Evolutionary conservation across 2,797 vertebrate genomes (phyloP).

Genomic region (Pteropus rufus): DNA sequence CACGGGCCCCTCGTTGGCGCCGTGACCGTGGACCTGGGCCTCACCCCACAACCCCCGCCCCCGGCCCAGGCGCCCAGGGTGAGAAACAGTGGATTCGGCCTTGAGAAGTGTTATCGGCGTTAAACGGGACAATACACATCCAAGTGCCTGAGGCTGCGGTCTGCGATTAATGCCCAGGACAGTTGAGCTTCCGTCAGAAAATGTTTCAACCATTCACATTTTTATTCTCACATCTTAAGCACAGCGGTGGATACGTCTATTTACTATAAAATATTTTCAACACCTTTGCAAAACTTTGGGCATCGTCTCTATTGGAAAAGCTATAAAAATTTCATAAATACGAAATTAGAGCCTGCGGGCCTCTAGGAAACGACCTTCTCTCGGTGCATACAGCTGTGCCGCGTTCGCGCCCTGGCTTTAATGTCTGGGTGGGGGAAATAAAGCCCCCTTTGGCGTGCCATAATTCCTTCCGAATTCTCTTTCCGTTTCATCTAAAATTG

Average conservation of each 20-base stretch:
- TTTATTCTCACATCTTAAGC: neutral
- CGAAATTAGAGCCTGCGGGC: neutral
- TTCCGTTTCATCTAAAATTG: neutral
- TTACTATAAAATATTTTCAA: neutral
- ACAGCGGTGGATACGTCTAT: neutral
- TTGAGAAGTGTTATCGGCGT: neutral
- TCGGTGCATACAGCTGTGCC: neutral
- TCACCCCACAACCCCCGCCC: too few species aligned
- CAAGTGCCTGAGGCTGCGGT: neutral
- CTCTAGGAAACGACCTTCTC: neutral
- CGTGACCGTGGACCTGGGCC: too few species aligned
- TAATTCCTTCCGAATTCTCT: accelerated
- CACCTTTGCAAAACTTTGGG: constrained; percentile 15
- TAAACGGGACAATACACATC: neutral
- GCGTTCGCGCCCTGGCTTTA: neutral
- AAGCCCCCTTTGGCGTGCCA: neutral
- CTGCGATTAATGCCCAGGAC: neutral
- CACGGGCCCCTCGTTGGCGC: too few species aligned
- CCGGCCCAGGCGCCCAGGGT: too few species aligned
- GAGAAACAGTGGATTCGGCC: neutral
- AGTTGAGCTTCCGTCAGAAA: neutral
- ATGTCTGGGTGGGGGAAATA: neutral
- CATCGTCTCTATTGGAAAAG: neutral
- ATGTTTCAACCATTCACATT: neutral
- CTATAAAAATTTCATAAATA: constrained; percentile 51